Conservation (phyloP, 2,888 invertebrate genomes). For the Amphimallon solstitiale region DNA sequence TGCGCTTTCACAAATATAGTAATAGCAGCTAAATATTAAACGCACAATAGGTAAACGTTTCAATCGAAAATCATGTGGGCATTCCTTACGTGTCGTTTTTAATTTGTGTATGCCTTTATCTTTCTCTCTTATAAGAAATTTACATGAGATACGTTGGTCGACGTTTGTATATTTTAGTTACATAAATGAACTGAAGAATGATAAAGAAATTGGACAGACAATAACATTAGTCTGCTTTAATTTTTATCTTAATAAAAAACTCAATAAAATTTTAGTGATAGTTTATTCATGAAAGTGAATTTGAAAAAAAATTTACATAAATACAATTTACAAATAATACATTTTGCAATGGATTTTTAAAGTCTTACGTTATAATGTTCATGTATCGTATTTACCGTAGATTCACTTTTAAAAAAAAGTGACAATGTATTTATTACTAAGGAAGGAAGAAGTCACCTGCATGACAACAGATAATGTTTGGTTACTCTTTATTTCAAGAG, state of each 20-base stretch:
- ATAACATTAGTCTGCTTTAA: no score
- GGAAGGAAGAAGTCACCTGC: constrained; percentile 28
- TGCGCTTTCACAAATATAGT: no score
- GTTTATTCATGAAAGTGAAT: constrained; percentile 30
- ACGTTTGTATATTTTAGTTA: no score
- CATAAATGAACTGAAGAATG: no score
- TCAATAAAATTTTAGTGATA: constrained; percentile 16
- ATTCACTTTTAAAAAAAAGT: constrained; percentile 8
- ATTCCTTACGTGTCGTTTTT: no score
- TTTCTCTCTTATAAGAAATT: no score
- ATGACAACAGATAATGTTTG: constrained; percentile 22
- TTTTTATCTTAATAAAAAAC: neutral
- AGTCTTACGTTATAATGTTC: constrained; percentile 2
- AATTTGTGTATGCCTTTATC: no score
- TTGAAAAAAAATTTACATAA: constrained; percentile 25
- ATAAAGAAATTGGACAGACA: no score
- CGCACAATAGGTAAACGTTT: no score
- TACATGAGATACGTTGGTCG: no score
- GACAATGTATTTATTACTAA: constrained; percentile 6
- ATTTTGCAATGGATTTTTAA: constrained; percentile 7
- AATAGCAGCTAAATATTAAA: no score
- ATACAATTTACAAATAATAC: constrained; percentile 20
- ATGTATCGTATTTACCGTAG: constrained; percentile 6
- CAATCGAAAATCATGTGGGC: no score
- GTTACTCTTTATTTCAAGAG: constrained; percentile 9